phyloP scores from a whole-genome alignment of 2,797 vertebrate species.

The Eurystomus glaucurus region DNA sequence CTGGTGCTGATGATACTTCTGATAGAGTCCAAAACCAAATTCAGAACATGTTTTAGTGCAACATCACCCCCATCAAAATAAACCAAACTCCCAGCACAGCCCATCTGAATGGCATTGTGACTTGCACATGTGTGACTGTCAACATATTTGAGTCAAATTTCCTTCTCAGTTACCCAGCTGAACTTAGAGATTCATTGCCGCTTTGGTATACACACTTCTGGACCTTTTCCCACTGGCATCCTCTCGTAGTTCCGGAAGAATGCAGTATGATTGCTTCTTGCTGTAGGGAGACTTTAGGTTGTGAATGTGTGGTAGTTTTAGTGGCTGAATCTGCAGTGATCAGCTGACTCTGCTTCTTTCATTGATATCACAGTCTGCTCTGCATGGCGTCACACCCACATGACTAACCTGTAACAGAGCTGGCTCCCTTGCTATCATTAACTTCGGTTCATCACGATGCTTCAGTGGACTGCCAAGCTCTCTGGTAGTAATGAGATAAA shows the following conservation, averaged over 20 bases:
- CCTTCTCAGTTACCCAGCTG: conserved; percentile 1
- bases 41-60: conserved; percentile 3
- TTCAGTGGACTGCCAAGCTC: conserved; percentile 35
- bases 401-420: conserved; percentile 52
- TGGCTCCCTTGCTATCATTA: conserved; percentile 49
- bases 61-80: conserved; percentile 1
- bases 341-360: conserved; percentile 25
- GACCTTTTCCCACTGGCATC: not conserved
- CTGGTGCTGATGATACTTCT: not conserved
- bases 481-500: conserved; percentile 64
- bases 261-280: not conserved
- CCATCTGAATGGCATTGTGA: not conserved
- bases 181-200: not conserved
- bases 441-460: conserved; percentile 51
- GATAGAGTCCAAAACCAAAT: not conserved
- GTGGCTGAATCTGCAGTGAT: not conserved
- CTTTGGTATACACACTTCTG: not conserved
- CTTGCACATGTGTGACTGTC: not conserved
- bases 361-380: not conserved
- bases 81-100: not conserved
- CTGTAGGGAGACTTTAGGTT: not conserved
- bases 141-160: conserved; percentile 34
- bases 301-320: not conserved
- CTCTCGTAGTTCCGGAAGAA: not conserved
- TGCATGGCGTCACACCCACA: conserved; percentile 4